Evolutionary conservation across 2,888 invertebrate genomes (phyloP).

Genomic region (Leptopterna dolabrata): DNA sequence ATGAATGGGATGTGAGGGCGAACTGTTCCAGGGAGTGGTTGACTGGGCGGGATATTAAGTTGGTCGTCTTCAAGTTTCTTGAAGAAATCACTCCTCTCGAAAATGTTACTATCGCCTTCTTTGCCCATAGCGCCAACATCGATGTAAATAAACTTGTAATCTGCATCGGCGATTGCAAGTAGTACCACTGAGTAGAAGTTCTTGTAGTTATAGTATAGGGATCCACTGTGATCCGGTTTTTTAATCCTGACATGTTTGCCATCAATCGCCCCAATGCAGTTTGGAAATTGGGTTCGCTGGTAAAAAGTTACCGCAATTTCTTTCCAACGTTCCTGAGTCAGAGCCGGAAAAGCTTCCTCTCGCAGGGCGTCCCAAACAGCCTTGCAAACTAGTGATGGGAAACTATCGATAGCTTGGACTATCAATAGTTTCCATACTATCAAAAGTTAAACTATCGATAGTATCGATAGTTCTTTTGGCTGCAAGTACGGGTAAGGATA

Average conservation of each 20-base stretch:
- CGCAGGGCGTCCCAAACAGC: too few relatives aligned
- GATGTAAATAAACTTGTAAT: not conserved
- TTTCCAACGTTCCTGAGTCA: too few relatives aligned
- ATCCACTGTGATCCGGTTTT: not conserved
- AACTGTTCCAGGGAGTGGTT: slow-evolving; percentile 61
- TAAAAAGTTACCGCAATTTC: too few relatives aligned
- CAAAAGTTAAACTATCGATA: too few relatives aligned
- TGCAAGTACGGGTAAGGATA: too few relatives aligned
- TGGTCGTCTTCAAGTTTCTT: slow-evolving; percentile 32
- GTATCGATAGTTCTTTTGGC: too few relatives aligned
- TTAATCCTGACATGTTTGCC: slow-evolving; percentile 1
- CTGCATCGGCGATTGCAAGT: slow-evolving; percentile 20
- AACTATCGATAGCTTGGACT: too few relatives aligned
- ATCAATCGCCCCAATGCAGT: too few relatives aligned
- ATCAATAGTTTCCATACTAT: too few relatives aligned
- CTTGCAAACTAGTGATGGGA: too few relatives aligned
- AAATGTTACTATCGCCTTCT: not conserved
- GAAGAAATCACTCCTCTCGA: not conserved
- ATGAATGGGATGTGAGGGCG: slow-evolving; percentile 61
- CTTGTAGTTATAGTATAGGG: slow-evolving; percentile 11
- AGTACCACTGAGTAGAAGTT: slow-evolving; percentile 3
- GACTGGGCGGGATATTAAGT: slow-evolving; percentile 62
- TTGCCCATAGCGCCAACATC: slow-evolving; percentile 57
- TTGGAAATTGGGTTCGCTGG: too few relatives aligned
- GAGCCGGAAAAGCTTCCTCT: too few relatives aligned